phyloP scores from a whole-genome alignment of 2,888 invertebrate genomes.

The Chloromyia formosa region DNA sequence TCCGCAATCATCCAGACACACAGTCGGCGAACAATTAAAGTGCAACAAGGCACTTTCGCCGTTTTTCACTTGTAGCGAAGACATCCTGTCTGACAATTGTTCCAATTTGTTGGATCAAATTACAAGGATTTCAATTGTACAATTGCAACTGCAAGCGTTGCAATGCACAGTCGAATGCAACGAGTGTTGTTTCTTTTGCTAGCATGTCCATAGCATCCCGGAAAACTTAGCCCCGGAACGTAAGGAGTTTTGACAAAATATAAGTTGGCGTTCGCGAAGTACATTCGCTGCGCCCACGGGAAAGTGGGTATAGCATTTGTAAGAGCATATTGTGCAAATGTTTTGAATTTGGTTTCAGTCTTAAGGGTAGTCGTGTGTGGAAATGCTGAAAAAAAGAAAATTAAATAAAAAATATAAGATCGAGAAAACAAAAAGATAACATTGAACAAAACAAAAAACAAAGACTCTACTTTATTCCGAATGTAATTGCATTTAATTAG shows the following conservation, averaged over 20 bases:
- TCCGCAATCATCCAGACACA: slow-evolving; percentile 43
- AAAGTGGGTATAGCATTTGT: neutral
- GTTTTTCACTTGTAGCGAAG: slow-evolving; percentile 53
- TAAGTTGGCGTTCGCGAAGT: slow-evolving; percentile 16
- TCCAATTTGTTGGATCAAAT: slow-evolving; percentile 55
- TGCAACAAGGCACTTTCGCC: slow-evolving; percentile 53
- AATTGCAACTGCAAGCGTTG: slow-evolving; percentile 23
- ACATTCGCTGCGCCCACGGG: neutral
- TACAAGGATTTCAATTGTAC: slow-evolving; percentile 48
- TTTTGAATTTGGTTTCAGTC: neutral
- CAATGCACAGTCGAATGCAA: slow-evolving; percentile 22
- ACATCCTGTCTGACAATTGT: slow-evolving; percentile 56
- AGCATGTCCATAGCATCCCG: slow-evolving; percentile 20
- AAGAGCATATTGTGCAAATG: neutral
- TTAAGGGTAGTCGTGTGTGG: neutral
- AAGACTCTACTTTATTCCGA: no score
- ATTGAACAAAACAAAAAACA: no score
- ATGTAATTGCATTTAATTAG: no score
- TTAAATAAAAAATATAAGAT: no score
- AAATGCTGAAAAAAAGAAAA: no score
- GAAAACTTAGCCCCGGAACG: slow-evolving; percentile 37
- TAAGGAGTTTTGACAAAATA: slow-evolving; percentile 31
- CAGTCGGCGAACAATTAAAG: slow-evolving; percentile 51
- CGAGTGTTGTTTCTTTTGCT: slow-evolving; percentile 25
- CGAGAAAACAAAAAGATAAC: no score